Conservation (phyloP, 2,113 vertebrate species). For the Archocentrus centrarchus region DNA sequence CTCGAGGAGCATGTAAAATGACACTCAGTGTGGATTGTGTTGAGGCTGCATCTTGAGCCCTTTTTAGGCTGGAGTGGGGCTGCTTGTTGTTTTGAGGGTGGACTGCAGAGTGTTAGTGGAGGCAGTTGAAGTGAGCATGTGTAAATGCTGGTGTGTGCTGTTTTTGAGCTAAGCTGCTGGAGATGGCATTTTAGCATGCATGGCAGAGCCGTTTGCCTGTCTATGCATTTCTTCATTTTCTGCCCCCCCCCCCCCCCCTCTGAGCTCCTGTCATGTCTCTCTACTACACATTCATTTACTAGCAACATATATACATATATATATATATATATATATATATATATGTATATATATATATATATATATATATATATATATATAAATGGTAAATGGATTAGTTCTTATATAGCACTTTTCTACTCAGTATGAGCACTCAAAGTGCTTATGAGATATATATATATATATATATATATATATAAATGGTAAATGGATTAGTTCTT, state of each 20-base stretch:
- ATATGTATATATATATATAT: too few relatives aligned
- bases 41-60: neutral
- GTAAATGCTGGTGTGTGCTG: slow-evolving; percentile 65
- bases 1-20: slow-evolving; percentile 14
- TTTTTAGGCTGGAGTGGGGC: neutral
- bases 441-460: too few relatives aligned
- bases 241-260: neutral
- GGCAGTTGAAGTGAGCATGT: slow-evolving; percentile 8
- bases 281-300: neutral
- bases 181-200: slow-evolving; percentile 70
- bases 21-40: slow-evolving; percentile 17
- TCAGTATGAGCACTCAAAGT: too few relatives aligned
- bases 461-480: too few relatives aligned
- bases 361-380: too few relatives aligned
- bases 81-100: neutral
- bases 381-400: too few relatives aligned
- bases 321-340: too few relatives aligned
- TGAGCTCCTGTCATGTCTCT: slow-evolving; percentile 56
- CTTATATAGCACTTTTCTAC: too few relatives aligned
- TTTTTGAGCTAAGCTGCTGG: slow-evolving; percentile 69
- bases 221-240: slow-evolving; percentile 56
- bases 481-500: too few relatives aligned
- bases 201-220: slow-evolving; percentile 62
- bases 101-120: neutral
- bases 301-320: too few relatives aligned